phyloP scores from a whole-genome alignment of 2,797 vertebrate species.

The Epinephelus coioides region DNA sequence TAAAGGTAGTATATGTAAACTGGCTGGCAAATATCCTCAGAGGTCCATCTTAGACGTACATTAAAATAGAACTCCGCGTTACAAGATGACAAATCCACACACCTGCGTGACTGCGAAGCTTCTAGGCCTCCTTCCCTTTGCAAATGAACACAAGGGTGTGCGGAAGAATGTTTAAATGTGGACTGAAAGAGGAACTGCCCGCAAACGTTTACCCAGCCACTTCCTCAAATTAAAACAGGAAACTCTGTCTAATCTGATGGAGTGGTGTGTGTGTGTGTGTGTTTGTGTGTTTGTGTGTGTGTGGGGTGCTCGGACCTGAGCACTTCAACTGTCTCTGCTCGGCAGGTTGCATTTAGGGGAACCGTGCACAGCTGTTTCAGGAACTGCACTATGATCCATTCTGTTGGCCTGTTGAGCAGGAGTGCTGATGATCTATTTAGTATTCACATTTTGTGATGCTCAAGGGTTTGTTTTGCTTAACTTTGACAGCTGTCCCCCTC shows the following conservation, averaged over 20 bases:
- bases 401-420: slow-evolving; percentile 19
- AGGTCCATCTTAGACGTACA: background rate
- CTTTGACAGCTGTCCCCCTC: background rate
- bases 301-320: slow-evolving; percentile 28
- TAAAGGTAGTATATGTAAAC: background rate
- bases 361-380: slow-evolving; percentile 53
- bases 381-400: slow-evolving; percentile 55
- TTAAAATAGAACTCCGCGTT: slow-evolving; percentile 13
- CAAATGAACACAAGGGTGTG: slow-evolving; percentile 58
- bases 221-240: slow-evolving; percentile 86
- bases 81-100: slow-evolving; percentile 55
- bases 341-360: slow-evolving; percentile 63
- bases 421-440: slow-evolving; percentile 18
- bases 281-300: background rate
- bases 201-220: slow-evolving; percentile 80
- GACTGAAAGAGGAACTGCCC: slow-evolving; percentile 86
- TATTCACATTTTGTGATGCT: slow-evolving; percentile 40
- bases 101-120: slow-evolving; percentile 66
- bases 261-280: slow-evolving; percentile 38
- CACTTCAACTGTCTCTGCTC: slow-evolving; percentile 26
- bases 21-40: background rate
- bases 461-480: background rate
- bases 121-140: slow-evolving; percentile 39
- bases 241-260: slow-evolving; percentile 76
- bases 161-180: slow-evolving; percentile 80